Conservation (phyloP, 2,113 vertebrate species). For the Sula dactylatra region DNA sequence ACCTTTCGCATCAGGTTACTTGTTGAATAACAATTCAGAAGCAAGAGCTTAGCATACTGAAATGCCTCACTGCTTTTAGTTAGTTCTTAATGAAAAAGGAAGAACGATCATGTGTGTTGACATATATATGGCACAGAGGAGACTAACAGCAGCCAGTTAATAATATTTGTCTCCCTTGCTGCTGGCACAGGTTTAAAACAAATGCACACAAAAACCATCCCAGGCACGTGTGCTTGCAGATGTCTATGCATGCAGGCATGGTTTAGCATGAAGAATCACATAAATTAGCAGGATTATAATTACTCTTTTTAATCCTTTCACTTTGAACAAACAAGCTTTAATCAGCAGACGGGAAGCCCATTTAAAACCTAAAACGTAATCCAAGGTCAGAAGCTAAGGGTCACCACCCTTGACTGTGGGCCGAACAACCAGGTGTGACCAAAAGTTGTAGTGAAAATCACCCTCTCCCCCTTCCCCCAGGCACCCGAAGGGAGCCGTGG, state of each 20-base stretch:
- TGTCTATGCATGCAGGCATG: conserved; percentile 5
- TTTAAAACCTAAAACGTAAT: conserved; percentile 65
- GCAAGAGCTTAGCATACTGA: neutral
- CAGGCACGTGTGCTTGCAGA: conserved; percentile 33
- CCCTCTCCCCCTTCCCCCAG: neutral
- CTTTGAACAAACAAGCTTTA: conserved; percentile 67
- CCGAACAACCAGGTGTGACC: conserved; percentile 70
- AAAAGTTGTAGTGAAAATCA: neutral
- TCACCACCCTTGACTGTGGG: conserved; percentile 62
- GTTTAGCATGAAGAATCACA: conserved; percentile 51
- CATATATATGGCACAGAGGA: conserved; percentile 33
- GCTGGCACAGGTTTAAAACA: conserved; percentile 50
- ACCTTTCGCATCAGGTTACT: neutral
- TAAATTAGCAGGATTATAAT: conserved; percentile 62
- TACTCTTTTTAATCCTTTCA: conserved; percentile 58
- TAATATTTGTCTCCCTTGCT: conserved; percentile 31
- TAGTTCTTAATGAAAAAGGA: conserved; percentile 49
- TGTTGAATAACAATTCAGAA: conserved; percentile 26
- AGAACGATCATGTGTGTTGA: neutral
- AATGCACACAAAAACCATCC: neutral
- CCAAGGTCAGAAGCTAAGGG: conserved; percentile 71
- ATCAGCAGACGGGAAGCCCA: conserved; percentile 68
- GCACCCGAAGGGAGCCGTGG: neutral
- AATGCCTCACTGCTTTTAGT: conserved; percentile 33
- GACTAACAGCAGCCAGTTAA: conserved; percentile 37